A percentile compares a stretch with the other conserved stretches of the same genome.
Conservation (phyloP, 64 coral and sea anemone species). For the Dendrophyllia cribrosa region DNA sequence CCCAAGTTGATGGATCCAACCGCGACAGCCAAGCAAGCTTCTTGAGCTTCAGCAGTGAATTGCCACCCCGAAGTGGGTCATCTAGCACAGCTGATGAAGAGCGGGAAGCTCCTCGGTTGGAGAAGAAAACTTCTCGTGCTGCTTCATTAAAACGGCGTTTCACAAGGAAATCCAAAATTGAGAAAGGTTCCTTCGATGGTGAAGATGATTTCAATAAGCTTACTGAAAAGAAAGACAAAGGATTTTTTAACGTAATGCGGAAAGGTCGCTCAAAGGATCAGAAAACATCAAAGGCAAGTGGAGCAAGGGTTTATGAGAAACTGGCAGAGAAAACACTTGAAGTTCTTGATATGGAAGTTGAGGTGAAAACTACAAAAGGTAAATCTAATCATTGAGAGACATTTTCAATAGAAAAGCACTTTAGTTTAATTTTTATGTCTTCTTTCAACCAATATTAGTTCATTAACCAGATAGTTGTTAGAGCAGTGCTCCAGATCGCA, state of each 20-base stretch:
- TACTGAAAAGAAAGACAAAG: slow-evolving; percentile 22
- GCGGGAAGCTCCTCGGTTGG: neutral
- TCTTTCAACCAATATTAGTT: too few relatives aligned
- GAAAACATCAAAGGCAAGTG: slow-evolving; percentile 39
- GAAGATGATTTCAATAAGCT: neutral
- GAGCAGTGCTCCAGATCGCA: too few relatives aligned
- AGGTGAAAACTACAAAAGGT: slow-evolving; percentile 93
- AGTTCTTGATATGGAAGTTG: slow-evolving; percentile 39
- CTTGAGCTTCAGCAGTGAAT: slow-evolving; percentile 23
- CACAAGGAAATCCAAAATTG: neutral
- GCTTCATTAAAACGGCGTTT: slow-evolving; percentile 17
- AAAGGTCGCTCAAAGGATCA: neutral
- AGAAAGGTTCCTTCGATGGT: neutral
- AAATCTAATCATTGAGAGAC: too few relatives aligned
- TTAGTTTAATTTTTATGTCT: too few relatives aligned
- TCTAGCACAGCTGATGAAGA: slow-evolving; percentile 71
- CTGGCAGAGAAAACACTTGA: slow-evolving; percentile 41
- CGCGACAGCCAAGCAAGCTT: slow-evolving; percentile 66
- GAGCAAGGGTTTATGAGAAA: slow-evolving; percentile 5
- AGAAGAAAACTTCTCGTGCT: slow-evolving; percentile 11
- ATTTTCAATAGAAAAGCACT: too few relatives aligned
- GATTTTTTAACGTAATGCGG: slow-evolving; percentile 15
- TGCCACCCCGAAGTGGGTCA: slow-evolving; percentile 49
- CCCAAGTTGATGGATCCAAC: slow-evolving; percentile 34
- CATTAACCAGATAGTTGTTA: too few relatives aligned